Percentiles rank a stretch among this genome's conserved stretches.
These are phyloP conservation scores for Cricetomys ansorgei DNA, from an alignment of 2,113 vertebrate genomes.

Conservation along the genomic window DNA sequence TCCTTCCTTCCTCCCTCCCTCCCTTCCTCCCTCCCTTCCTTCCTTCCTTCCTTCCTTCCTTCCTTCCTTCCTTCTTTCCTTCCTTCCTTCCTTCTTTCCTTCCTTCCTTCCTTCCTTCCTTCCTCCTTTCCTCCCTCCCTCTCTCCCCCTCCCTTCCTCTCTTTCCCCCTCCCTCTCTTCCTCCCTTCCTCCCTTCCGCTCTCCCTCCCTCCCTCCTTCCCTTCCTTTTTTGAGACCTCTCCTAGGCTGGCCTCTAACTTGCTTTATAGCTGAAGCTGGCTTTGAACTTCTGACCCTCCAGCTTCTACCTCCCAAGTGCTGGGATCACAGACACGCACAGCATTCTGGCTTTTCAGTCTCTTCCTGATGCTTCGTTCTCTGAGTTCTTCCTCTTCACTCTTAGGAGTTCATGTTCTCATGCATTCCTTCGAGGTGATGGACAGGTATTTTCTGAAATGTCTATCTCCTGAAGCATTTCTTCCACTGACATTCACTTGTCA, in stretches of 20 bases:
- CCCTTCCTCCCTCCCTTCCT: too few relatives aligned
- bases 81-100: too few relatives aligned
- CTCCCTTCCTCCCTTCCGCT: background rate
- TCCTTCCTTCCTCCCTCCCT: too few relatives aligned
- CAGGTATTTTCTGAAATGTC: background rate
- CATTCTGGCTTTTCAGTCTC: background rate
- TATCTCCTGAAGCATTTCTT: constrained; percentile 4
- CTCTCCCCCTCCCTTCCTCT: too few relatives aligned
- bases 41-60: too few relatives aligned
- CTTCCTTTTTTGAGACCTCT: background rate
- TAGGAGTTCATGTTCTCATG: background rate
- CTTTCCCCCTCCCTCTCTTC: background rate
- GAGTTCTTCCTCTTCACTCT: background rate
- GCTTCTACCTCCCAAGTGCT: background rate
- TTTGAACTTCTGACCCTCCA: background rate
- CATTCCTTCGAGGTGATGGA: background rate
- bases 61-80: too few relatives aligned
- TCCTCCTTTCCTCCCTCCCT: too few relatives aligned
- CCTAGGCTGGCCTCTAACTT: background rate
- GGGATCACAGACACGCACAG: background rate
- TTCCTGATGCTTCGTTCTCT: background rate
- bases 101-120: too few relatives aligned
- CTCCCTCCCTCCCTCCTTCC: background rate
- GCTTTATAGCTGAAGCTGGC: background rate
- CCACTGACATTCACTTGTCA: background rate